Conservation (phyloP, 2,797 vertebrate species). For the Cyclura pinguis region DNA sequence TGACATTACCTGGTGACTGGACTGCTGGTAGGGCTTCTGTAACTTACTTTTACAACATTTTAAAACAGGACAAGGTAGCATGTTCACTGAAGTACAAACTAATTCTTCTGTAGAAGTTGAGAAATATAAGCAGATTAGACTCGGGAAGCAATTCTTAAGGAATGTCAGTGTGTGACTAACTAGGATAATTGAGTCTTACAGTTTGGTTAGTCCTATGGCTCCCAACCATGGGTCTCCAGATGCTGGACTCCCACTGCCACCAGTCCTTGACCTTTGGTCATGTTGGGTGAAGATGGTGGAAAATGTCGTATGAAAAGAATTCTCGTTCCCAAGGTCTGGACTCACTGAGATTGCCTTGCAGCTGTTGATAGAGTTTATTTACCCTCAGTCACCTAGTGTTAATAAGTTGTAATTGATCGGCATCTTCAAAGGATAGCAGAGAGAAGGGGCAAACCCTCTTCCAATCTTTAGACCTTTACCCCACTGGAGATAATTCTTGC, state of each 20-base stretch:
- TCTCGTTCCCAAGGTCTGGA: background rate
- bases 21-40: slow-evolving; percentile 86
- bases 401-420: background rate
- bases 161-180: background rate
- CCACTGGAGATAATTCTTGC: background rate
- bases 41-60: background rate
- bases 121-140: background rate
- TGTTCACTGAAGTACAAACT: background rate
- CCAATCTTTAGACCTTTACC: background rate
- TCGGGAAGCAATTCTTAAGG: background rate
- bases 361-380: background rate
- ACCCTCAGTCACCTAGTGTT: background rate
- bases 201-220: background rate
- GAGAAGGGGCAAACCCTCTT: background rate
- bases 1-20: slow-evolving; percentile 95
- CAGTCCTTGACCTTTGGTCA: background rate
- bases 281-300: background rate
- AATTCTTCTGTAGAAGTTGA: background rate
- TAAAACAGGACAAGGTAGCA: background rate
- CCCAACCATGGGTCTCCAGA: background rate
- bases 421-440: background rate
- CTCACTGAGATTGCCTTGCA: background rate
- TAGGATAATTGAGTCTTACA: background rate
- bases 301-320: too few species aligned
- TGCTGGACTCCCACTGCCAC: background rate